Evolutionary conservation across 2,113 vertebrate species (phyloP).

Genomic region (Phaethon lepturus): DNA sequence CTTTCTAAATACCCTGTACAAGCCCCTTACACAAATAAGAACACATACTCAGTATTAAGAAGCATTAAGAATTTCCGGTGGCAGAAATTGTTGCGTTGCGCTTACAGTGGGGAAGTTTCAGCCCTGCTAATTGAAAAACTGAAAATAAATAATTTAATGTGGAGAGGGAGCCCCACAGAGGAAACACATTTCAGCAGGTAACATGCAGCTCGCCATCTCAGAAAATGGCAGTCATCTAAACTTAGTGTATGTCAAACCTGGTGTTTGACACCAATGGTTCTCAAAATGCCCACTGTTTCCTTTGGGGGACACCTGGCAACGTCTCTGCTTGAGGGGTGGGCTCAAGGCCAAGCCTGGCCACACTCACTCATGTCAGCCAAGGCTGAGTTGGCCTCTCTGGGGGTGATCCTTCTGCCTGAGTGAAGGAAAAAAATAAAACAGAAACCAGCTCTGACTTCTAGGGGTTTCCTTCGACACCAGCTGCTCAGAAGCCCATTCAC

Average conservation of each 20-base stretch:
- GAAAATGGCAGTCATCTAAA: background rate
- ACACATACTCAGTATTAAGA: background rate
- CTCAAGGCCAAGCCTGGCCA: background rate
- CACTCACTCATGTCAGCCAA: accelerated
- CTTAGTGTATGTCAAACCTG: background rate
- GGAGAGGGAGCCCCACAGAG: background rate
- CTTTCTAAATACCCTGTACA: background rate
- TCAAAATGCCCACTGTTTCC: background rate
- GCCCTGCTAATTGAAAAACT: background rate
- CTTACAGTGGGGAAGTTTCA: background rate
- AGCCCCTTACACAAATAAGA: background rate
- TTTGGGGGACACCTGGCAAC: background rate
- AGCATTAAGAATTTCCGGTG: background rate
- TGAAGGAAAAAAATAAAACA: background rate
- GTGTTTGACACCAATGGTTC: accelerated
- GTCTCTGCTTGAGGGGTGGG: background rate
- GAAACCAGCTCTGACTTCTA: background rate
- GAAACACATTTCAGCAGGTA: background rate
- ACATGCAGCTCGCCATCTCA: accelerated
- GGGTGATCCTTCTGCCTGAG: background rate
- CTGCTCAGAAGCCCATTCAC: background rate
- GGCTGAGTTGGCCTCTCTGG: background rate
- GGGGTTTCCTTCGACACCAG: background rate
- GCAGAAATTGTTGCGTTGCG: background rate
- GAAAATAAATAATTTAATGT: background rate